Evolutionary conservation across 2,113 vertebrate genomes (phyloP), one percentile per base, ranked within the genome.

Genomic region (Laterallus jamaicensis): DNA sequence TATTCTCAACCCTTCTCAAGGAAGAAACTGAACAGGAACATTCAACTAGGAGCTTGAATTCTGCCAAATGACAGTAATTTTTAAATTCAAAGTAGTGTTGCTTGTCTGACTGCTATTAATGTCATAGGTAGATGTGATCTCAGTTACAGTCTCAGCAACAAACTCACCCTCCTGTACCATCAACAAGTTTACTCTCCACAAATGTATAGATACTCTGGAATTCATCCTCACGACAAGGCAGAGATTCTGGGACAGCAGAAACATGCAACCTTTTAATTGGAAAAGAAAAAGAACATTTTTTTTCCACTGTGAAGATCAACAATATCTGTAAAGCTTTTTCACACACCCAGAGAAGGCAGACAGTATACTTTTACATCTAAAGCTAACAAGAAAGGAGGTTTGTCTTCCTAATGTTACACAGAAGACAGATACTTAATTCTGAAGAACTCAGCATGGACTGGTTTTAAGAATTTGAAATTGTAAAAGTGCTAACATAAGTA

Each of bases 161-260:
- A 49, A 97, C 99, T 98, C 95, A 99, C 99, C 99, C 99, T 97
- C 99, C 99, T 10, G 99, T 99, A 13, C 95, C 98, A 91, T 99
- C 99, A 22, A 98, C 87, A 88, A 99, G 97, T 97, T 99, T 99
- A 96, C 99, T 99, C 97, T 99, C 99, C 97, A 99, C 99, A 82
- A 99, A 99, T 94, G 96, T 99, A 97, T 99, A 99, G 86, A 99
- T 98, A 97, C 99, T 98, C 89, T 99, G 99, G 86, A 99, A 99
- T 97, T 99, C 99, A 96, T 99, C 98, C 95, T 99, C 99, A 85
- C 99, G 98, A 96, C 99, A 99, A 32, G 99, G 99, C 75, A 99
- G 98, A 32, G 98, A 99, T 82, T 99, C 98, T 1, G 99, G 99
- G 68, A 99, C 85, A 9, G 99, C 97, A 85, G 99, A 99, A 90